phyloP scores from a whole-genome alignment of 2,888 invertebrate genomes.

The Automeris io region DNA sequence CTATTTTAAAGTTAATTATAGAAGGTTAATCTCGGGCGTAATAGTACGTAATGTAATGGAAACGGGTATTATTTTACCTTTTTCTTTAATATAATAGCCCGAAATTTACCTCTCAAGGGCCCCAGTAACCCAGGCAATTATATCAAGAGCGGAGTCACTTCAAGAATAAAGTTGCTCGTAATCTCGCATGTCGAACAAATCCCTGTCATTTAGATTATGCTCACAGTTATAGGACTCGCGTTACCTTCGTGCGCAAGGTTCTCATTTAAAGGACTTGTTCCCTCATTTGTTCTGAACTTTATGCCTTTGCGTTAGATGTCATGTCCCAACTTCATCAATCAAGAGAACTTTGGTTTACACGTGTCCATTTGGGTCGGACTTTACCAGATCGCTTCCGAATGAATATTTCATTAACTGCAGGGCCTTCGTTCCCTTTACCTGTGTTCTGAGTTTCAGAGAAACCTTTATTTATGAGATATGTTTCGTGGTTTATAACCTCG shows the following conservation, averaged over 20 bases:
- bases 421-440: constrained; percentile 22
- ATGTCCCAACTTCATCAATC: constrained; percentile 15
- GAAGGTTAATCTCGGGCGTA: no score
- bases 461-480: no score
- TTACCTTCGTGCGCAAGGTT: constrained; percentile 25
- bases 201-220: constrained; percentile 48
- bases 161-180: constrained; percentile 20
- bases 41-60: no score
- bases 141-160: constrained; percentile 21
- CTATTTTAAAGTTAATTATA: no score
- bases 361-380: constrained; percentile 22
- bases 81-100: background rate
- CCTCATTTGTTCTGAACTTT: constrained; percentile 19
- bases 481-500: no score
- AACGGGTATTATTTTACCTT: background rate
- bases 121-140: constrained; percentile 21
- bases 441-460: constrained; percentile 18
- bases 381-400: constrained; percentile 42
- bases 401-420: constrained; percentile 54
- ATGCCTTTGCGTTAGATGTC: constrained; percentile 17
- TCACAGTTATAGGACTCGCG: constrained; percentile 46
- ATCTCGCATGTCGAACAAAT: constrained; percentile 43
- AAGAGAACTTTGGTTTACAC: constrained; percentile 1
- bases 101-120: background rate
- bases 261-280: constrained; percentile 32